phyloP scores from a whole-genome alignment of 2,797 vertebrate genomes.

The Anas georgica region DNA sequence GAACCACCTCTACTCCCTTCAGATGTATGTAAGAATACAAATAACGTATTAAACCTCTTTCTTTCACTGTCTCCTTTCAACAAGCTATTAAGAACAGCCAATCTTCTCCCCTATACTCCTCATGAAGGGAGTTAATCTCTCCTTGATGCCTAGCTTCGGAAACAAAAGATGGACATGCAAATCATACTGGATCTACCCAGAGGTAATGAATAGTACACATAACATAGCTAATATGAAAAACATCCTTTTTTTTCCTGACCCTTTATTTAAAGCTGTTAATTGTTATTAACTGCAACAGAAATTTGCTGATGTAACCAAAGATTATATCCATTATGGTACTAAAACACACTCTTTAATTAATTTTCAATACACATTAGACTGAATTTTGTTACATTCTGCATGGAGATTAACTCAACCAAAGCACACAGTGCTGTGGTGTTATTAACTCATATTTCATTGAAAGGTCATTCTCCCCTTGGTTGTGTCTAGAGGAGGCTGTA shows the following conservation, averaged over 20 bases:
- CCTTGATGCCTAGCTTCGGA: conserved; percentile 48
- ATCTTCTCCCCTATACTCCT: conserved; percentile 31
- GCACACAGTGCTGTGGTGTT: conserved; percentile 33
- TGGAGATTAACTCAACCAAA: conserved; percentile 44
- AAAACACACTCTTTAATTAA: conserved; percentile 66
- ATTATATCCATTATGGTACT: conserved; percentile 46
- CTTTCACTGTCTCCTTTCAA: conserved; percentile 43
- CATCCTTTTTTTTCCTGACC: neutral
- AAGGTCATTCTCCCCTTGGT: conserved; percentile 62
- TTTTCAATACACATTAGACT: conserved; percentile 70
- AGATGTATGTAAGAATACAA: conserved; percentile 54
- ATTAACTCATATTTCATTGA: conserved; percentile 72
- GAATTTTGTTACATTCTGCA: conserved; percentile 48
- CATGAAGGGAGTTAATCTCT: conserved; percentile 57
- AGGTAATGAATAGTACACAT: neutral
- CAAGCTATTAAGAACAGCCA: conserved; percentile 60
- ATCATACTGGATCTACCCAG: conserved; percentile 41
- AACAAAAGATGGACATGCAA: conserved; percentile 48
- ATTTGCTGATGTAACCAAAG: conserved; percentile 48
- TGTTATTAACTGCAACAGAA: conserved; percentile 68
- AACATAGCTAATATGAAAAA: conserved; percentile 25
- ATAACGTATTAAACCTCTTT: conserved; percentile 49
- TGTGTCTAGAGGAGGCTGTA: conserved; percentile 21
- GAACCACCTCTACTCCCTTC: conserved; percentile 28
- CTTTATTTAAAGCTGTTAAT: conserved; percentile 56